Evolutionary conservation across 2,888 invertebrate genomes (phyloP), one percentile per base, ranked within the genome.

Genomic region (Drosophila prostipennis): DNA sequence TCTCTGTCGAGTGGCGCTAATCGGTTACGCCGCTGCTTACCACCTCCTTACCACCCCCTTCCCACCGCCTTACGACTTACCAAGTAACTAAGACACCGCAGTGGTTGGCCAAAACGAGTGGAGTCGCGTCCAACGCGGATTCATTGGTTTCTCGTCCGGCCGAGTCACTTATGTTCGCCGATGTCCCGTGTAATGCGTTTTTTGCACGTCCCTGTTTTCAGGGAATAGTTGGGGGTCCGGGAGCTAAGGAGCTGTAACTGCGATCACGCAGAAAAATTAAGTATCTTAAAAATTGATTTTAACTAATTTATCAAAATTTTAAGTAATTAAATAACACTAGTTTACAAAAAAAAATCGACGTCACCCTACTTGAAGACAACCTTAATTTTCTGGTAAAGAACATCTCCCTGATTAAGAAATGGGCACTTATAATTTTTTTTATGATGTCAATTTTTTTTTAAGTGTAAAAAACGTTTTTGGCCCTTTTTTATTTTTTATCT

Each of bases 181-280:
- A 72, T 80, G 84, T 65, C 65, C 42, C 45, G 42, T 46, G 56
- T 82, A 82, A 82, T 82, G 76, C 82, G 85, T 69, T 82, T 82
- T 80, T 82, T 82, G 79, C 55, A 6, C 34, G 57, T 56, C 68
- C 57, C 39, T 13, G n/a, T 39, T 13, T n/a, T 29, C 8, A 6
- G 10, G 14, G 0, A 36, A 13, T 14, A 19, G 14, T 23, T 19
- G 49, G n/a, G 13, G 26, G 26, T 0, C 11, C 10, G 11, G n/a
- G 8, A 10, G 10, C 8, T 43, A 36, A 6, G 32, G 11, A 32
- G 19, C n/a, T 14, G 23, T 32, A 32, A 19, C 14, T 40, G 16
- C 6, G 11, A 32, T 16, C 63, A 40, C 48, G 40, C 40, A 40
- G 7, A 58, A 57, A 57, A 58, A 58, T 23, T 6, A 13, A 0